phyloP scores from a whole-genome alignment of 2,113 vertebrate genomes.

The Myrmecobius fasciatus region DNA sequence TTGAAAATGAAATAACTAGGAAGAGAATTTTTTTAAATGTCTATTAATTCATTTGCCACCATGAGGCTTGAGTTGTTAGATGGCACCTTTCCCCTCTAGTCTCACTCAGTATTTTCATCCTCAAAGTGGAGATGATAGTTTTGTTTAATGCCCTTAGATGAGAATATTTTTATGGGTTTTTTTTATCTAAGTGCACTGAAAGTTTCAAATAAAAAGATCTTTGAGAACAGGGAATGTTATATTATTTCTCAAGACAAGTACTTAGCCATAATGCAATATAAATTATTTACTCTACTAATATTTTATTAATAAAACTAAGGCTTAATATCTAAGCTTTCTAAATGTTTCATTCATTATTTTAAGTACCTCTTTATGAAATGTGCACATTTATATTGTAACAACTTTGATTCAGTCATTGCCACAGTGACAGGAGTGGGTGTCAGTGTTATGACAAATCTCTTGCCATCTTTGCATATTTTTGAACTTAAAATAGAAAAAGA shows the following conservation, averaged over 20 bases:
- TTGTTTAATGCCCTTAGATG: slow-evolving; percentile 17
- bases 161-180: background rate
- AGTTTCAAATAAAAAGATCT: slow-evolving; percentile 35
- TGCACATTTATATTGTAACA: slow-evolving; percentile 77
- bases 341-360: slow-evolving; percentile 73
- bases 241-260: slow-evolving; percentile 53
- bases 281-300: slow-evolving; percentile 77
- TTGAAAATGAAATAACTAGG: background rate
- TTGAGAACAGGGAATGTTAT: slow-evolving; percentile 25
- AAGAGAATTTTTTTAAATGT: background rate
- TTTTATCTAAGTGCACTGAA: slow-evolving; percentile 23
- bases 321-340: slow-evolving; percentile 71
- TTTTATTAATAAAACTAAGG: slow-evolving; percentile 78
- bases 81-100: background rate
- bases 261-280: slow-evolving; percentile 69
- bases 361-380: slow-evolving; percentile 74
- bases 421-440: slow-evolving; percentile 26
- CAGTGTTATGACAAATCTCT: slow-evolving; percentile 63
- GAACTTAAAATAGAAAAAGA: slow-evolving; percentile 62
- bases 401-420: slow-evolving; percentile 70
- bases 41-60: background rate
- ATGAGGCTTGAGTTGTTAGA: background rate
- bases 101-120: slow-evolving; percentile 7
- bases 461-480: slow-evolving; percentile 54
- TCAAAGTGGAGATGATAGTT: slow-evolving; percentile 35